phyloP scores from a whole-genome alignment of 2,888 invertebrate species.

The Drosophila mercatorum region DNA sequence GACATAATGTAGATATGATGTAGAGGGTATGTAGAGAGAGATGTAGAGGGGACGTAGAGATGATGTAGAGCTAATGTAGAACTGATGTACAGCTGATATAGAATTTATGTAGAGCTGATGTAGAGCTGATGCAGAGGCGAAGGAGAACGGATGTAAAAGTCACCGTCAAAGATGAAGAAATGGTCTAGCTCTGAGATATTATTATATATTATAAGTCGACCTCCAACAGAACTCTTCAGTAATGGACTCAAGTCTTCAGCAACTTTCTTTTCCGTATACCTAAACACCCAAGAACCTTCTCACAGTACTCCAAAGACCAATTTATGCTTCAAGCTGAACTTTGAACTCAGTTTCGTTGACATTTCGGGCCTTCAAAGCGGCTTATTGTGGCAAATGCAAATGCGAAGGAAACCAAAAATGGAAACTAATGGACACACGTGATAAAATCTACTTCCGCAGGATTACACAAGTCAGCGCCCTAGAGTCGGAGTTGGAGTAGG shows the following conservation, averaged over 20 bases:
- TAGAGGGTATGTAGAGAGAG: too few species aligned
- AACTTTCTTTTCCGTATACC: neutral
- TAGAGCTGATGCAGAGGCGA: too few species aligned
- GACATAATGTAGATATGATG: too few species aligned
- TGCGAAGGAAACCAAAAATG: slow-evolving; percentile 46
- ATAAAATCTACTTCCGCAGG: slow-evolving; percentile 75
- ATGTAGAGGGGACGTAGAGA: too few species aligned
- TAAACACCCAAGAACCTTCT: neutral
- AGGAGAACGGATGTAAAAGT: too few species aligned
- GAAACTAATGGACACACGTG: slow-evolving; percentile 73
- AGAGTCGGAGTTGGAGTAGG: slow-evolving; percentile 15
- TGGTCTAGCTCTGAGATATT: neutral
- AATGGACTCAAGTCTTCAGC: neutral
- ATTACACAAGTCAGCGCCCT: slow-evolving; percentile 61
- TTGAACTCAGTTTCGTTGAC: slow-evolving; percentile 23
- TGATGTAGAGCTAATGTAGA: too few species aligned
- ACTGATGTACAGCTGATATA: too few species aligned
- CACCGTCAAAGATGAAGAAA: neutral
- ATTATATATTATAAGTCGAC: too few species aligned
- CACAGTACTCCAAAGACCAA: neutral
- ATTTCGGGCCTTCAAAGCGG: slow-evolving; percentile 11
- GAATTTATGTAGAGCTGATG: too few species aligned
- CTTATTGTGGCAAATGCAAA: slow-evolving; percentile 44
- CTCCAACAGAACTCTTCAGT: neutral
- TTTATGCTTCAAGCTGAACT: slow-evolving; percentile 19